These are phyloP conservation scores for Parnassius glacialis DNA, from an alignment of 2,888 invertebrate species.

Conservation along the genomic window DNA sequence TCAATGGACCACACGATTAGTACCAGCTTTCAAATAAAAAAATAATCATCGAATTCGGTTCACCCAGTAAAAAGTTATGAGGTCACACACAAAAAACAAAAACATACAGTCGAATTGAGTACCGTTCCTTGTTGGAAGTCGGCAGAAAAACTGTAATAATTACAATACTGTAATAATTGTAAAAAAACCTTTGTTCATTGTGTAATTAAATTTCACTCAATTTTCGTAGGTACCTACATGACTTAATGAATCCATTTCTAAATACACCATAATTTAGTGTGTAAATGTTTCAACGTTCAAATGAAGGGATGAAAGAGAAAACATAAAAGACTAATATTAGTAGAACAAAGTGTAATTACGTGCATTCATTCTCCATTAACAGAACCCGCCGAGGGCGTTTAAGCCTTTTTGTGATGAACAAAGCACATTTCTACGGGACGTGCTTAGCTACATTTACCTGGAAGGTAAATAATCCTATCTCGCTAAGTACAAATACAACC, in stretches of 20 bases:
- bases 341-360: slow-evolving; percentile 64
- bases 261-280: slow-evolving; percentile 16
- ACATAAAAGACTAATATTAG: slow-evolving; percentile 58
- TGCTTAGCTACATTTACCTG: slow-evolving; percentile 19
- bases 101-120: no score
- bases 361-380: slow-evolving; percentile 58
- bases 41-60: no score
- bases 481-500: slow-evolving; percentile 12
- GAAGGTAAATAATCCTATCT: slow-evolving; percentile 19
- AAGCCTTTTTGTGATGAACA: slow-evolving; percentile 35
- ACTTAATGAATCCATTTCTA: slow-evolving; percentile 9
- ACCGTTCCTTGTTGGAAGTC: no score
- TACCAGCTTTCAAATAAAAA: no score
- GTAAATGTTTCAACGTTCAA: slow-evolving; percentile 17
- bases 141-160: slow-evolving; percentile 13
- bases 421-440: slow-evolving; percentile 29
- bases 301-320: slow-evolving; percentile 23
- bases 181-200: slow-evolving; percentile 5
- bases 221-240: slow-evolving; percentile 1
- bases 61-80: no score
- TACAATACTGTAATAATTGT: slow-evolving; percentile 10
- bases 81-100: no score
- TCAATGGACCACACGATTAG: no score
- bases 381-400: slow-evolving; percentile 40
- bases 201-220: background rate